Base-by-base conservation (phyloP, 2,797 vertebrate species). In the Chrysocyon brachyurus region DNA sequence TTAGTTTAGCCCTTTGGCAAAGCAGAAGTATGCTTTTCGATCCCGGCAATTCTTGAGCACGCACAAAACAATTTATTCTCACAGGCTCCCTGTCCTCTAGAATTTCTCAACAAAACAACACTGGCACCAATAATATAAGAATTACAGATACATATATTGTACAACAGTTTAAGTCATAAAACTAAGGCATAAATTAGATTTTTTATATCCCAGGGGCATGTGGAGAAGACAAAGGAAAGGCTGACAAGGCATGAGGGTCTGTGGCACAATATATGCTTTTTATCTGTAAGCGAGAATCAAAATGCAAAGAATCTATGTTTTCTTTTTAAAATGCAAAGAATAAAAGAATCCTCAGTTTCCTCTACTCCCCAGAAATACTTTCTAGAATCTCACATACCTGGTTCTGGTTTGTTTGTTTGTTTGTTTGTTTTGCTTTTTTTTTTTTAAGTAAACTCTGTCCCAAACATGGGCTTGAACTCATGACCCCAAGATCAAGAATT, bases 181-280 rank as follows among this genome's bases (percentile, higher is more conserved):
- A 90, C 87, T 87, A 72, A 87, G 82, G 81, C 59, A 26, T 87
- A 79, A 95, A 97, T 96, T 93, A 92, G 95, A 97, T 68, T 95
- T 77, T 12, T 33, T 28, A 26, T 56, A 63, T 78, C 95, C 96
- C 96, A 46, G 64, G 87, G 93, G 73, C 70, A 33, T 3, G 24
- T 4, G 1, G 70, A 11, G 17, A 73, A 73, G 81, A 95, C 84
- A 92, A 81, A 95, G 91, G 68, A 73, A 77, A 78, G 54, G 63
- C 36, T 64, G 57, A 85, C 46, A 33, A 31, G 72, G 59, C 54
- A 9, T 26, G 15, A 57, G 90, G n/a, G 33, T 86, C 78, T 63
- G 17, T 22, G 33, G n/a, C 49, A 83, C 36, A 54, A 70, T 16
- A 52, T 6, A 28, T n/a, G 81, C 56, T 88, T 91, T 89, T 83